Evolutionary conservation across 2,888 invertebrate genomes (phyloP), one percentile per base, ranked within the genome.

Genomic region (Stramonita haemastoma): DNA sequence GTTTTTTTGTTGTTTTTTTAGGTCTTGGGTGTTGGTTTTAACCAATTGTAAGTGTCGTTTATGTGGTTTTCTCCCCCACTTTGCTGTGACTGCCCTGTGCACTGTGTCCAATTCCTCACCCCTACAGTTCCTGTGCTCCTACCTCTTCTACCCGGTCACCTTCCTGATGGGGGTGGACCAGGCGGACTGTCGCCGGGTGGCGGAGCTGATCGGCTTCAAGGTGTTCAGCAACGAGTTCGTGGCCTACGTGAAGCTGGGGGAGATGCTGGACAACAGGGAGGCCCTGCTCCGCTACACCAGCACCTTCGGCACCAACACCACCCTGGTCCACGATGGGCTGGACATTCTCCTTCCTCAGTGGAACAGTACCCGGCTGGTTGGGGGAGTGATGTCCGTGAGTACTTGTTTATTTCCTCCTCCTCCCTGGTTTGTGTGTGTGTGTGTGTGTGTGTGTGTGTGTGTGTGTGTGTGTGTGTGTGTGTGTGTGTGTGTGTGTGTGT

Each of bases 211-310:
- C 81, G 99, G 99, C 0, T 96, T 98, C 34, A 99, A 99, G 96
- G 98, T 98, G 0, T 97, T 98, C 29, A 97, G 98, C 19, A 99
- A 99, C 94, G 99, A 99, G 96, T 99, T 99, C 95, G 98, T 98
- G 0, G 99, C 99, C 0, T 99, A 98, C 95, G 97, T 97, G 94
- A 96, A 97, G 85, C 97, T 99, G 66, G 91, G 92, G 32, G 90
- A 89, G 26, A 89, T 93, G 77, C 92, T 95, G 34, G 89, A 92
- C 13, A 94, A 94, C 91, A 66, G 90, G 22, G 70, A 91, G 22
- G 56, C 29, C 15, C 92, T 91, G 86, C 79, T 87, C 19, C 89
- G 90, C 85, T 93, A 93, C 90, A 90, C 89, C 29, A 77, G 13
- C 4, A 34, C 57, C 6, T 81, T 88, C 57, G 90, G 90, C 6